Percentiles rank a stretch among this genome's conserved stretches.
Evolutionary conservation across 2,113 vertebrate genomes (phyloP).

Genomic region (Alethe castanea): DNA sequence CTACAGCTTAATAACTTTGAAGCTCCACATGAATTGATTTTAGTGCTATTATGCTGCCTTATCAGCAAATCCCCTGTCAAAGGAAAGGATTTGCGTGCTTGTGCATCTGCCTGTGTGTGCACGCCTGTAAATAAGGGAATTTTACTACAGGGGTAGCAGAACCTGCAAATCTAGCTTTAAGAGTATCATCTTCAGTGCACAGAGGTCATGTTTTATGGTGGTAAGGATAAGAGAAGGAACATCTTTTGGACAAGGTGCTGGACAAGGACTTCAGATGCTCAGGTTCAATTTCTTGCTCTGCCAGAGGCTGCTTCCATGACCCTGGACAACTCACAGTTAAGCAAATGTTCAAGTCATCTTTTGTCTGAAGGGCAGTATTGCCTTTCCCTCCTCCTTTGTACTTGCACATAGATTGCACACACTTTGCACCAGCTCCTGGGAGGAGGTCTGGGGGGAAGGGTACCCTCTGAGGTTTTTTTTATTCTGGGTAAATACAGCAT

Average conservation of each 20-base stretch:
- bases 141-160: neutral
- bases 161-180: neutral
- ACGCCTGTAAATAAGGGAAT: constrained; percentile 1
- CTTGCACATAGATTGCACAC: neutral
- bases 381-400: neutral
- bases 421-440: neutral
- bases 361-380: neutral
- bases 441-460: fast-evolving
- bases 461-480: neutral
- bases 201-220: neutral
- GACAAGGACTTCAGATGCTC: neutral
- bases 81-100: neutral
- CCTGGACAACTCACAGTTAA: neutral
- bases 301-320: neutral
- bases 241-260: neutral
- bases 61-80: constrained; percentile 23
- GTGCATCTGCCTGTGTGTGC: neutral
- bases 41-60: neutral
- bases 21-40: constrained; percentile 35
- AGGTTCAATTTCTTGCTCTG: neutral
- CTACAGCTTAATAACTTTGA: constrained; percentile 27
- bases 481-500: neutral
- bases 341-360: neutral
- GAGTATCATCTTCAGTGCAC: neutral
- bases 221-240: neutral